phyloP scores from a whole-genome alignment of 2,888 invertebrate species.

The Drosophila cognata region DNA sequence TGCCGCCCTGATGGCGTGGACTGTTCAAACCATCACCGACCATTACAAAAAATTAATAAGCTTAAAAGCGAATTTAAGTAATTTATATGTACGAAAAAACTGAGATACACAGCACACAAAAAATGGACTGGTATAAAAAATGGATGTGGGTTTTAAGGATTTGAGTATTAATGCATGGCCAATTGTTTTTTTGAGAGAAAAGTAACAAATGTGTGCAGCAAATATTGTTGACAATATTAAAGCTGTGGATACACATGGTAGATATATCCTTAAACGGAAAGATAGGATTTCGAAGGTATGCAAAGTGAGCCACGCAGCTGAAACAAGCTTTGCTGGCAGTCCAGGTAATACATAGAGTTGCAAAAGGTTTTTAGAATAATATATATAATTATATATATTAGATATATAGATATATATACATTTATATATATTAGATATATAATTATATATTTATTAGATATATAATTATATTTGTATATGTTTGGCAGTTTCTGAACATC shows the following conservation, averaged over 20 bases:
- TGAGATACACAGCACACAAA: neutral
- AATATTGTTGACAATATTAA: neutral
- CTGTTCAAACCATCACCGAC: slow-evolving; percentile 68
- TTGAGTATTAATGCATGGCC: neutral
- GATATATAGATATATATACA: too few relatives aligned
- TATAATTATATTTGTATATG: too few relatives aligned
- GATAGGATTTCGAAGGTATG: neutral
- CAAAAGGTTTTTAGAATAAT: neutral
- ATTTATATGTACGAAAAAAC: neutral
- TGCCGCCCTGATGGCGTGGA: slow-evolving; percentile 57
- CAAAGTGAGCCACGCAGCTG: neutral
- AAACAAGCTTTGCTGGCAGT: neutral
- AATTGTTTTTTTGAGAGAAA: neutral
- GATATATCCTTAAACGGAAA: neutral
- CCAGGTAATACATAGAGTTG: neutral
- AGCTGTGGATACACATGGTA: neutral
- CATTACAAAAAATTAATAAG: slow-evolving; percentile 9
- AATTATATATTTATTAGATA: too few relatives aligned
- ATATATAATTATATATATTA: too few relatives aligned
- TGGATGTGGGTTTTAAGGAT: neutral
- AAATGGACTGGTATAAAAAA: neutral
- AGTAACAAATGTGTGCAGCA: neutral
- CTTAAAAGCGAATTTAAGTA: neutral
- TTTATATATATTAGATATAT: too few relatives aligned
- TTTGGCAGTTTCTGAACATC: neutral